A percentile compares a stretch with the other conserved stretches of the same genome.
These are phyloP conservation scores for Formicarius rufipectus DNA, from an alignment of 2,113 vertebrate species.

Conservation along the genomic window DNA sequence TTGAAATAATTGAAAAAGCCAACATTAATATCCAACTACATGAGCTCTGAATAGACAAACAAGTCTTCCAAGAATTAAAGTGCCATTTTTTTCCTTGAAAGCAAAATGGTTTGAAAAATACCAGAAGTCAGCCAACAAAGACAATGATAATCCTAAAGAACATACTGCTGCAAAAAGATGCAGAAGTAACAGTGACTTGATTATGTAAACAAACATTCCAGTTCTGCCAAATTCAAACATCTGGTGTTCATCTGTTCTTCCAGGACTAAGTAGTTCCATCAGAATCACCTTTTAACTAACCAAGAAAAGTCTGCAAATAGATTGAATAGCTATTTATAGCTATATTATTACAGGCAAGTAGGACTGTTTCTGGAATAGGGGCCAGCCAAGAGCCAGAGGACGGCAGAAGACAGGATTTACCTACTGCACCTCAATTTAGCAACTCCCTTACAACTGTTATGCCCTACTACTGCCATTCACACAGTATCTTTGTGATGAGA, in stretches of 20 bases:
- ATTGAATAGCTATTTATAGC: constrained; percentile 28
- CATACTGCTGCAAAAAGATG: neutral
- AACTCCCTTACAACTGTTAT: neutral
- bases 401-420: neutral
- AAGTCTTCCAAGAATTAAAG: neutral
- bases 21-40: neutral
- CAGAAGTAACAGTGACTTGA: constrained; percentile 38
- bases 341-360: neutral
- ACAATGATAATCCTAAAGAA: neutral
- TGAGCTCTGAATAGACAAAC: neutral
- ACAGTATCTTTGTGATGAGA: neutral
- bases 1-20: neutral
- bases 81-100: neutral
- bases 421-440: neutral
- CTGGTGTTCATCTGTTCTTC: constrained; percentile 49
- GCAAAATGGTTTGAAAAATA: neutral
- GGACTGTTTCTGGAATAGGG: neutral
- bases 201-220: constrained; percentile 34
- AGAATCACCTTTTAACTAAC: constrained; percentile 40
- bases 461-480: neutral
- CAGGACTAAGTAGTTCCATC: constrained; percentile 11
- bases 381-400: neutral
- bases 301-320: constrained; percentile 35
- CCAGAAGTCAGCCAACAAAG: neutral
- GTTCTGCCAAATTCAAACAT: constrained; percentile 44